Base-by-base conservation (phyloP, 2,113 vertebrate genomes). In the Microcebus tavaratra region DNA sequence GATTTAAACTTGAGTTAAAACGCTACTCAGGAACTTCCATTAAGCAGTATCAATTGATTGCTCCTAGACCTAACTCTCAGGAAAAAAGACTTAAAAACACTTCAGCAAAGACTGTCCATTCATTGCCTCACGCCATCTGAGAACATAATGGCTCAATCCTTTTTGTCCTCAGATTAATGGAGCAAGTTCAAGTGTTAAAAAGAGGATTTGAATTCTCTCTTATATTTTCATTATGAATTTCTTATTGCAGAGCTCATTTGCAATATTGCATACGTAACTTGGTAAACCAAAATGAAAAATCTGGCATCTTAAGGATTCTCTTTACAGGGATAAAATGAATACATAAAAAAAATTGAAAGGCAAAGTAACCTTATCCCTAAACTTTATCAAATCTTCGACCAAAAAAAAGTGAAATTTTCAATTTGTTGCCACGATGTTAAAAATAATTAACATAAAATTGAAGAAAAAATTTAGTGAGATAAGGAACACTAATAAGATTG, bases 181-280 rank as follows among this genome's bases (percentile, higher is more conserved):
- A 98, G 97, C 97, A 98, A 97, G 87, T 90, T 98, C 88, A 97
- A 94, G 86, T 97, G 96, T 97, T 97, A 97, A 94, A 97, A 98
- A 97, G 88, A 98, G 88, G 57, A 94, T 89, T 98, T 98, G 98
- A 98, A 98, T 98, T 98, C 97, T 96, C 94, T 97, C 96, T 97
- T 82, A 97, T 97, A 98, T 98, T 98, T 98, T 98, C 98, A 98
- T 98, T 98, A 98, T 94, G 79, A 95, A 97, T 98, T 98, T 98
- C 96, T 98, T 97, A 97, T 97, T 97, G 95, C 89, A 97, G 93
- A 98, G 97, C 89, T 98, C 94, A 98, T 98, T 98, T 99, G 97
- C 97, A 98, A 98, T 97, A 98, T 98, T 97, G 97, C 96, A 97
- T 97, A 98, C 97, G 95, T 98, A 98, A 98, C 98, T 98, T 96